Base-by-base conservation (phyloP, 2,113 vertebrate genomes). In the Spheniscus mendiculus region DNA sequence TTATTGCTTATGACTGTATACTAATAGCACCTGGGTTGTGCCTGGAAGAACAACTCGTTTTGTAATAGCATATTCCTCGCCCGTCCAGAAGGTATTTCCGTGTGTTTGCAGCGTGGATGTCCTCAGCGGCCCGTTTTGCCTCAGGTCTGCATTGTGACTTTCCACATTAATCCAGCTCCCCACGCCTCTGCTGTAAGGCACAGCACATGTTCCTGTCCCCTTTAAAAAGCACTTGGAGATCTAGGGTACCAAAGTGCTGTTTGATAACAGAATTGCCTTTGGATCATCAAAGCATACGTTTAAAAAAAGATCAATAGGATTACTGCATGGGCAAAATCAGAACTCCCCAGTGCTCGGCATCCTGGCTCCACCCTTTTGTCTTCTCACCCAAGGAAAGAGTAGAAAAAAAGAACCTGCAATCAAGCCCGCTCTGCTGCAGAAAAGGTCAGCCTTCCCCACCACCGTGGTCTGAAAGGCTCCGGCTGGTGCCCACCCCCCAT, bases 61-160 rank as follows among this genome's bases (percentile, higher is more conserved):
- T 71, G 29, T 10, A 49, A 38, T 3, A 26, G 12, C 15, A 5
- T 5, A 2, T 15, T 52, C 6, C 49, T 50, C 3, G 14, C 65
- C 19, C 5, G 17, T 11, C 36, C 73, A 27, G 61, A 16, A 50
- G 16, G 44, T 3, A 20, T 25, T 32, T 42, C 40, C 1, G 0
- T 0, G 26, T 5, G 1, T 36, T 26, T 29, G 59, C 40, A 45
- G 66, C 0, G 5, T 5, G 40, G n/a, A 44, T 1, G 1, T 7
- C 56, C 69, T 49, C 3, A 0, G 50, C 19, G 47, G 15, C 36
- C 56, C 3, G 1, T 38, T 9, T 18, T 40, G 36, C 58, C 42
- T 17, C 40, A 26, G 74, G 27, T 79, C 25, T 40, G 42, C 55
- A 9, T 3, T 30, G 42, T 7, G 45, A 29, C 52, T 22, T 11